Conservation (phyloP, 2,113 vertebrate genomes). For the Bubalus kerabau region DNA sequence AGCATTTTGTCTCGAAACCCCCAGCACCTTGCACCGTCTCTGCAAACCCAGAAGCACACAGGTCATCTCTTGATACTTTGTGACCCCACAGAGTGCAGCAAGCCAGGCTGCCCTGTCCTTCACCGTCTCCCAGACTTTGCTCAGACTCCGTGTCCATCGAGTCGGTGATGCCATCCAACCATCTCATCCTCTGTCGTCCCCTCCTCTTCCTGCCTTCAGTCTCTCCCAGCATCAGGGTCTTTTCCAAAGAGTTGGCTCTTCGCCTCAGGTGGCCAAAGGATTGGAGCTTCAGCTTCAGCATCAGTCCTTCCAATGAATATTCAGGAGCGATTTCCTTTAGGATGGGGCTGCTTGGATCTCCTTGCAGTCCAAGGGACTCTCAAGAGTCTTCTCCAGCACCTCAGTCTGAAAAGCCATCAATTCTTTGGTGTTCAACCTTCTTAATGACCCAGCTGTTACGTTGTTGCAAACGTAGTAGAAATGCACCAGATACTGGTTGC, state of each 20-base stretch:
- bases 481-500: accelerated
- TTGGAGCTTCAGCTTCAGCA: neutral
- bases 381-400: neutral
- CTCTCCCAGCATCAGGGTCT: neutral
- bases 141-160: neutral
- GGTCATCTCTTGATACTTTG: neutral
- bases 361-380: neutral
- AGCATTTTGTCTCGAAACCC: neutral
- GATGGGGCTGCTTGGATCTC: neutral
- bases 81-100: neutral
- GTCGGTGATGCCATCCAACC: neutral
- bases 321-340: neutral
- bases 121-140: neutral
- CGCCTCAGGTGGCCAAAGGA: accelerated
- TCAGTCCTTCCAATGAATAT: neutral
- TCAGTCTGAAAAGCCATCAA: neutral
- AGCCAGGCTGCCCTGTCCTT: neutral
- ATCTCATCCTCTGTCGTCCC: neutral
- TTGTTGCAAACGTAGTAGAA: accelerated
- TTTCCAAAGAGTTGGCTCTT: accelerated
- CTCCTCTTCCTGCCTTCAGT: neutral
- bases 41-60: neutral
- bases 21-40: neutral
- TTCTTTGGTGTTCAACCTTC: neutral
- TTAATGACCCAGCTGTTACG: accelerated